Evolutionary conservation across 2,797 vertebrate species (phyloP).

Genomic region (Echeneis naucrates): DNA sequence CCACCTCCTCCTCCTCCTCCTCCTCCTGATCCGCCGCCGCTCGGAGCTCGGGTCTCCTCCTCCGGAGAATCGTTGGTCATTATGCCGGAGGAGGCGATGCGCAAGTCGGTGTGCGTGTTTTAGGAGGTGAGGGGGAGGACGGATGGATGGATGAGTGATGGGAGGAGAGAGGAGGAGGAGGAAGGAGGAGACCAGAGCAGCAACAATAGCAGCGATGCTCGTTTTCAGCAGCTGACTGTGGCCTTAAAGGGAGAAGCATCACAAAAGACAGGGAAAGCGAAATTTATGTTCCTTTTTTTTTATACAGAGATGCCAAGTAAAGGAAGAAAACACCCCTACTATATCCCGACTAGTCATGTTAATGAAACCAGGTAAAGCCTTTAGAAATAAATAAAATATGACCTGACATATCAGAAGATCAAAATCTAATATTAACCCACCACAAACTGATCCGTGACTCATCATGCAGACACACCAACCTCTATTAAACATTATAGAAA

Average conservation of each 20-base stretch:
- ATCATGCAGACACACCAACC: neutral
- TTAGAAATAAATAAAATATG: neutral
- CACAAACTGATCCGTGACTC: neutral
- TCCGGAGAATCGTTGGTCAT: conserved; percentile 83
- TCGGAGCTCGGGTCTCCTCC: conserved; percentile 70
- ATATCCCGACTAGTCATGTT: too few relatives aligned
- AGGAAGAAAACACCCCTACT: neutral
- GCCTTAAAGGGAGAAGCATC: conserved; percentile 70
- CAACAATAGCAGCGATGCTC: conserved; percentile 56
- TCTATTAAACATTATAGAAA: neutral
- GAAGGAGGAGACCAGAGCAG: conserved; percentile 63
- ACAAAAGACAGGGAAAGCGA: neutral
- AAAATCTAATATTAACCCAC: neutral
- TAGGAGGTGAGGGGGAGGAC: conserved; percentile 40
- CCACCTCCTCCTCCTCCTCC: conserved; percentile 23
- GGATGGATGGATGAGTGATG: conserved; percentile 45
- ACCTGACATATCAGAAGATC: neutral
- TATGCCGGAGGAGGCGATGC: conserved; percentile 75
- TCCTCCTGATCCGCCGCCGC: conserved; percentile 12
- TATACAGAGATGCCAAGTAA: neutral
- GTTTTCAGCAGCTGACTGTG: conserved; percentile 45
- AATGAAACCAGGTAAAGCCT: neutral
- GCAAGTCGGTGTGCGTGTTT: conserved; percentile 54
- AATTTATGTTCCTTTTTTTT: neutral
- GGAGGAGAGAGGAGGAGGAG: conserved; percentile 38